phyloP scores from a whole-genome alignment of 2,113 vertebrate species.

The Trogon melanurus region DNA sequence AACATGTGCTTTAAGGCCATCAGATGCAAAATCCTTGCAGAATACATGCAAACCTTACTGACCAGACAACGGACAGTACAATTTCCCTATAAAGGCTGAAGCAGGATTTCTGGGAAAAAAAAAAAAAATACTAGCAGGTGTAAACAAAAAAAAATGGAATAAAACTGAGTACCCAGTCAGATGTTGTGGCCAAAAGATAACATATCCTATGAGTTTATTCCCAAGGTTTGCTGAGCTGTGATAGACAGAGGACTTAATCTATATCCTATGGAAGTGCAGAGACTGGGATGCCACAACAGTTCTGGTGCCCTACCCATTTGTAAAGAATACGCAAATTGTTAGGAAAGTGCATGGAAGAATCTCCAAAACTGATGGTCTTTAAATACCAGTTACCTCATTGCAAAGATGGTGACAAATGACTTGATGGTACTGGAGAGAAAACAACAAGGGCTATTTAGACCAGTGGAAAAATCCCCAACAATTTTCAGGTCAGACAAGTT shows the following conservation, averaged over 20 bases:
- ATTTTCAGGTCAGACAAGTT: neutral
- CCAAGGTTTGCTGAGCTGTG: neutral
- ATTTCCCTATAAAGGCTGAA: neutral
- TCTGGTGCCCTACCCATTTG: neutral
- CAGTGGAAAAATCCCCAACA: neutral
- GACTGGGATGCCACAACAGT: neutral
- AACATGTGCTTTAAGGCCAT: neutral
- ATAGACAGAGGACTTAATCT: neutral
- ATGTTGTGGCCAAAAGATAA: neutral
- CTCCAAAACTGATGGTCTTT: neutral
- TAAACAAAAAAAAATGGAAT: neutral
- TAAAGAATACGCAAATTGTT: neutral
- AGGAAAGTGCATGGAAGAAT: neutral
- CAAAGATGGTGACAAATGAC: neutral
- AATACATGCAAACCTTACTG: neutral
- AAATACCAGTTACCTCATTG: neutral
- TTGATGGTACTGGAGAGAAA: neutral
- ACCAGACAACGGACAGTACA: neutral
- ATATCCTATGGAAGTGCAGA: neutral
- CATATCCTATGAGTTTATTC: neutral
- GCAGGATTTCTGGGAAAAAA: neutral
- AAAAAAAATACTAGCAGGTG: rapidly evolving
- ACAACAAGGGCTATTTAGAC: neutral
- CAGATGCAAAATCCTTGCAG: neutral
- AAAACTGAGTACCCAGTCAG: neutral